phyloP scores from a whole-genome alignment of 2,113 vertebrate genomes.

The Collichthys lucidus region DNA sequence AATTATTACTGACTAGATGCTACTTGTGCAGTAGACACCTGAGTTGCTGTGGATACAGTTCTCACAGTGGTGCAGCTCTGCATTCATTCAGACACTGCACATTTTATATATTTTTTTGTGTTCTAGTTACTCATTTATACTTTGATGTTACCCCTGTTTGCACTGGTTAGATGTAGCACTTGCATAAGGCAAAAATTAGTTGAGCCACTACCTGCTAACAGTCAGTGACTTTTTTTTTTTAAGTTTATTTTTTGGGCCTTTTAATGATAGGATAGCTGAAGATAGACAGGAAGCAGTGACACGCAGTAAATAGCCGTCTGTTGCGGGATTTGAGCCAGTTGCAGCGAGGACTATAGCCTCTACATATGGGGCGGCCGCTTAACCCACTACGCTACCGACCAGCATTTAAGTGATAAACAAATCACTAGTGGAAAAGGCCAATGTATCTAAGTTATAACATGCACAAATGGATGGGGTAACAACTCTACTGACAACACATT shows the following conservation, averaged over 20 bases:
- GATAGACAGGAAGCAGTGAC: no score
- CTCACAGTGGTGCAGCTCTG: neutral
- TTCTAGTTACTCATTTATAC: neutral
- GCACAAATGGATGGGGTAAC: neutral
- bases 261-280: no score
- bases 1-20: slow-evolving; percentile 39
- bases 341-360: no score
- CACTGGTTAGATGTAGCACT: neutral
- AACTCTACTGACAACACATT: neutral
- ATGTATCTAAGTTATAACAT: neutral
- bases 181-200: no score
- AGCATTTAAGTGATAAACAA: neutral
- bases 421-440: neutral
- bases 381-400: no score
- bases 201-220: neutral
- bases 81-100: neutral
- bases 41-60: slow-evolving; percentile 5
- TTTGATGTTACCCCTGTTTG: neutral
- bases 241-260: no score
- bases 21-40: slow-evolving; percentile 2
- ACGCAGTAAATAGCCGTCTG: no score
- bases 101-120: neutral
- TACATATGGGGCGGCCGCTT: no score
- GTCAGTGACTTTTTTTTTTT: neutral
- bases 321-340: no score